Base-by-base conservation (phyloP, 2,797 vertebrate genomes). In the Distichodus sexfasciatus region DNA sequence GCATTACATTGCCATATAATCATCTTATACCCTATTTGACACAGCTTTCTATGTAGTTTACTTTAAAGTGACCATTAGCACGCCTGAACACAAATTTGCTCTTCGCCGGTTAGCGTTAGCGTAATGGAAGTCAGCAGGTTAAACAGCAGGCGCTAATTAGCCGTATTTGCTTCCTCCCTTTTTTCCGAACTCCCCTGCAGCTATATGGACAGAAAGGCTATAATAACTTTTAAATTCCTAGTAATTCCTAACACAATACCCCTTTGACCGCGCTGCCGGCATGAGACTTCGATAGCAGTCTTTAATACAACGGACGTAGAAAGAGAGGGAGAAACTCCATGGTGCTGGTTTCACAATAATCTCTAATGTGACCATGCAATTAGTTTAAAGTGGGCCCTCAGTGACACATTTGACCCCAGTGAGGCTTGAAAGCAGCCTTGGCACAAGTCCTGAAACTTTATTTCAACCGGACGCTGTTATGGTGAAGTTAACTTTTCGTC, bases 201-300 rank as follows among this genome's bases (percentile, higher is more conserved):
- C 21, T 12, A 54, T 31, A 7, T 29, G 28, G 26, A 31, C 12
- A 1, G n/a, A 40, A 66, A 61, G 50, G 29, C 11, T 23, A 40
- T 62, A 69, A 74, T 75, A 74, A 46, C 57, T 58, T 74, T 57
- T 15, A 51, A 67, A 71, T 77, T n/a, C 71, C 63, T 58, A 68
- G 68, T 71, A 64, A 71, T 72, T 79, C 50, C 55, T 66, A 54
- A 57, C 60, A 68, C 72, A 79, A 65, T 68, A 65, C 59, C 60
- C 60, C 26, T 23, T 44, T 12, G 33, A 57, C 57, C 31, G 50
- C 59, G 28, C 53, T 38, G 10, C 38, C 60, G 24, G 55, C 7
- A 10, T 35, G 65, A 23, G 29, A 48, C 58, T 64, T 26, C 50
- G 38, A 50, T 48, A 58, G 59, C 10, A 24, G 46, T 59, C 55